These are phyloP conservation scores for Pseudopodoces humilis DNA, from an alignment of 2,113 vertebrate species.

Conservation along the genomic window DNA sequence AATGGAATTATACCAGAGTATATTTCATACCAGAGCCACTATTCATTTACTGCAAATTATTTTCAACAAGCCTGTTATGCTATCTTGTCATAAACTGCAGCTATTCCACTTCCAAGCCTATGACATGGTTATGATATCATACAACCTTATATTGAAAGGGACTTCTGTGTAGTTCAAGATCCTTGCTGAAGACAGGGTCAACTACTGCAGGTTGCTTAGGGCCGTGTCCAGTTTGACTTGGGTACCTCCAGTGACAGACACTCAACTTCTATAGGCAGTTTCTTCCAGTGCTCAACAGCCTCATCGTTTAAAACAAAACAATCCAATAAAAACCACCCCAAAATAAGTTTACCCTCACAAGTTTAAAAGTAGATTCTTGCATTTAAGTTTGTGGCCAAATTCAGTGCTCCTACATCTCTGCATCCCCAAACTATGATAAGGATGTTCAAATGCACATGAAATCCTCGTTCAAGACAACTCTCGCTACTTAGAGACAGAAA, in stretches of 20 bases:
- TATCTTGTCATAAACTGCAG: neutral
- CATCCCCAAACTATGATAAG: neutral
- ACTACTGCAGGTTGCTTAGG: neutral
- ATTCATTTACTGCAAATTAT: neutral
- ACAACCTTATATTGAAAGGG: neutral
- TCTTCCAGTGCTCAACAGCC: neutral
- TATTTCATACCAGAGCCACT: neutral
- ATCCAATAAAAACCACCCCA: neutral
- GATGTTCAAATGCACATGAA: neutral
- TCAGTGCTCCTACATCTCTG: neutral
- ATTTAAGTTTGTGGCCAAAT: neutral
- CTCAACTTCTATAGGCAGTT: neutral
- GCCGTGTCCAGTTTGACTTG: neutral
- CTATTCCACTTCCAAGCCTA: neutral
- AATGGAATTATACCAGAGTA: neutral
- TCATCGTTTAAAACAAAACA: neutral
- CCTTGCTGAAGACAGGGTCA: neutral
- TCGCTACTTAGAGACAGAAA: neutral
- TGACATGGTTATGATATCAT: neutral
- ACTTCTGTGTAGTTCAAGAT: neutral
- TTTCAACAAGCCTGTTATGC: neutral
- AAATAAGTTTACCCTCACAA: neutral
- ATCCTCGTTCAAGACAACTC: neutral
- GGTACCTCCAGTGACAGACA: neutral
- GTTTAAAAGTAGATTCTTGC: neutral